Evolutionary conservation across 2,888 invertebrate species (phyloP), one percentile per base, ranked within the genome.

Genomic region (Chaitophorus viminalis): DNA sequence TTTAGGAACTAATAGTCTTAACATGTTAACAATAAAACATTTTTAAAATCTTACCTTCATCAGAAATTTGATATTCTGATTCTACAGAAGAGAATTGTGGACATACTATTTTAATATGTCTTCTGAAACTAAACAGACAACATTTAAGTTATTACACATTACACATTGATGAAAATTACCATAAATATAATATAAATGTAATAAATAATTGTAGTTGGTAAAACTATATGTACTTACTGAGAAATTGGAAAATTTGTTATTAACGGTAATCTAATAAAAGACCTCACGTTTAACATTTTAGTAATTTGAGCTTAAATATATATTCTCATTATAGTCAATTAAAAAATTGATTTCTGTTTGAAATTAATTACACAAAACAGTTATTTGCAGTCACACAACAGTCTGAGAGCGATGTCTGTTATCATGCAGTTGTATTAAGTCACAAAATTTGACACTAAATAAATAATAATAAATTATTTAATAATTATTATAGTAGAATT

Each of bases 31-130:
- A 60, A 36, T 72, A 54, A 3, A 31, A 39, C 21, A 46, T 11
- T n/a, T 54, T 74, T 18, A n/a, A 5, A 70, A 60, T 39, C n/a
- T 79, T 81, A 87, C 87, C 87, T 75, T 81, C 87, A 5, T 87
- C 74, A 0, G 87, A 74, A 65, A 87, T 75, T 25, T 54, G 79
- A 74, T 74, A 60, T n/a, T 76, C 68, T 29, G 81, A 31, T n/a
- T 60, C 29, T n/a, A 65, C 21, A 36, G 78, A 72, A n/a, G 78
- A 86, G 8, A 72, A 86, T 60, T 72, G 86, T 39, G 54, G 76
- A 31, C 31, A 52, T 68, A 18, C 52, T n/a, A 85, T 77, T 85
- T 52, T 65, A 29, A 68, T 18, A 68, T 77, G 31, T 0, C 33
- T 68, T 52, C 84, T 85, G 46, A 85, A 85, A 85, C 68, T 84